Evolutionary conservation across 2,888 invertebrate species (phyloP), one percentile per base, ranked within the genome.

Genomic region (Cerceris rybyensis): DNA sequence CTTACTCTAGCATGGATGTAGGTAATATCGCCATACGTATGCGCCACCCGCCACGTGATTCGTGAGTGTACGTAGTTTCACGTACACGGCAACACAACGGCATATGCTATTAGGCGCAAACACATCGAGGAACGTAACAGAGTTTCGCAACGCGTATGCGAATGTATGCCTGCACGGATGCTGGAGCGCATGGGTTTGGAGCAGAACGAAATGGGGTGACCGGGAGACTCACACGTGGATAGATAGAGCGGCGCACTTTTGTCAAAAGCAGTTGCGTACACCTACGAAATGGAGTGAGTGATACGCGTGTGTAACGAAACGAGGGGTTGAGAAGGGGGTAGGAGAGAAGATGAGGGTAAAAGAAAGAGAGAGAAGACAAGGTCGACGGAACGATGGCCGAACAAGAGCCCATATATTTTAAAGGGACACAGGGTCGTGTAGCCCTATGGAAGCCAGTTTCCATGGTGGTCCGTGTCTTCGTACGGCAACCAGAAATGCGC

Each of bases 21-120:
- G 77, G 84, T 87, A 88, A 87, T 88, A 87, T 86, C 78, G 70
- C 63, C 75, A 66, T 71, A 70, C 63, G 61, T 78, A 65, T 77
- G 78, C 74, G 59, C 46, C 58, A 28, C 71, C 65, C 63, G 64
- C n/a, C 52, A n/a, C 14, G 57, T 61, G 65, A 58, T 55, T 6
- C 52, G 67, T n/a, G 8, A 6, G 49, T 4, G n/a, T 43, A 14
- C 39, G 28, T 14, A 17, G 42, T 43, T 41, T 11, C 52, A 16
- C 43, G 43, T n/a, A 41, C 66, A 13, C 57, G 43, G 41, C 13
- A 39, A 16, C 43, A 28, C 16, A 41, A 61, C 9, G 52, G 61
- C 46, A 55, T 14, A 16, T 13, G 61, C 69, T 75, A 75, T 77
- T 73, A 64, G 66, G n/a, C 39, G 16, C 55, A 57, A n/a, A n/a